phyloP scores from a whole-genome alignment of 2,888 invertebrate species.

The Acholoe squamosa region DNA sequence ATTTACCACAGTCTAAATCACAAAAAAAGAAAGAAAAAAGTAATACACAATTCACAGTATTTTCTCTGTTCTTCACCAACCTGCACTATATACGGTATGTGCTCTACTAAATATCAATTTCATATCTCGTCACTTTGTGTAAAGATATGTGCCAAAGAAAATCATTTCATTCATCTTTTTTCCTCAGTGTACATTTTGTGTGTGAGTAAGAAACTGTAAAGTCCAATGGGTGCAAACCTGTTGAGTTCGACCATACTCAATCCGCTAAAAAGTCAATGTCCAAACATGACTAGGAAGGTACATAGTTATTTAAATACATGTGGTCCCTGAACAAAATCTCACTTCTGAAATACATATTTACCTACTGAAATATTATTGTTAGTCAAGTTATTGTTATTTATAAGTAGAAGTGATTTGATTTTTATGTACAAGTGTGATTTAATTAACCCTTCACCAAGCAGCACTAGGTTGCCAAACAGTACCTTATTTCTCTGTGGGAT shows the following conservation, averaged over 20 bases:
- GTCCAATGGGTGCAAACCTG: slow-evolving; percentile 46
- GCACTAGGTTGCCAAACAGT: background rate
- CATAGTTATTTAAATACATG: background rate
- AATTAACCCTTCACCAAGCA: background rate
- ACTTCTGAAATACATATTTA: no score
- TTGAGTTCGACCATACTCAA: slow-evolving; percentile 29
- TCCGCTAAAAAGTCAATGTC: slow-evolving; percentile 51
- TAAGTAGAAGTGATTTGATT: no score
- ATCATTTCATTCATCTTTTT: slow-evolving; percentile 1
- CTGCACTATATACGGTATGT: no score
- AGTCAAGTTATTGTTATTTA: no score
- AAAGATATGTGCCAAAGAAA: slow-evolving; percentile 4
- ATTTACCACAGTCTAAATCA: no score
- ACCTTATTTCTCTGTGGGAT: background rate
- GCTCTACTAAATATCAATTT: no score
- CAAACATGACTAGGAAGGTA: background rate
- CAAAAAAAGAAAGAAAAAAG: no score
- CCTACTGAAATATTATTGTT: no score
- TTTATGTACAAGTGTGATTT: background rate
- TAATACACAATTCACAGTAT: no score
- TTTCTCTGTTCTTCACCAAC: no score
- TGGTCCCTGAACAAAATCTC: no score
- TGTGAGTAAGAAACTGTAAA: slow-evolving; percentile 31
- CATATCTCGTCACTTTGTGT: background rate
- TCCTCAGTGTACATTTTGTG: slow-evolving; percentile 51